Evolutionary conservation across 2,888 invertebrate genomes (phyloP).

Genomic region (Mythimna impura): DNA sequence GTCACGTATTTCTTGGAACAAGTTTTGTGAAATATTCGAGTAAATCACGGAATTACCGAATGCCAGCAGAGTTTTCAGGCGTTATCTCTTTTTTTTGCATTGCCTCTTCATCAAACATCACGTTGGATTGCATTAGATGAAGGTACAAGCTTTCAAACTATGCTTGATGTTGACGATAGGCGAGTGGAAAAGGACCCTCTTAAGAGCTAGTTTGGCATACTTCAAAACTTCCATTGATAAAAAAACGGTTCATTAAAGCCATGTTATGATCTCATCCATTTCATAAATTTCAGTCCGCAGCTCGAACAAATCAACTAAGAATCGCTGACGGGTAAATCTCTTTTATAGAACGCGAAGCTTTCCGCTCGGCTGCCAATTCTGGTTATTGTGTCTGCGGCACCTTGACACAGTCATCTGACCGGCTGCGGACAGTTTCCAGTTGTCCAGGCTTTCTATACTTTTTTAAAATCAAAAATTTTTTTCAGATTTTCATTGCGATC

Average conservation of each 20-base stretch:
- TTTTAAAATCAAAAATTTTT: background rate
- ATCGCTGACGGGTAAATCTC: conserved; percentile 22
- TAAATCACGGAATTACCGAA: too few species aligned
- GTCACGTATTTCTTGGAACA: too few species aligned
- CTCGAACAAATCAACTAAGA: conserved; percentile 16
- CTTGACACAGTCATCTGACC: conserved; percentile 19
- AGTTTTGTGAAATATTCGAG: too few species aligned
- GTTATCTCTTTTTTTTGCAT: too few species aligned
- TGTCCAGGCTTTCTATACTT: background rate
- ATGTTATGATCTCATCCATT: background rate
- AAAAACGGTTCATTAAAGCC: background rate
- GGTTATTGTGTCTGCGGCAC: conserved; percentile 20
- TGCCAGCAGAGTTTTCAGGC: too few species aligned
- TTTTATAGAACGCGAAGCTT: conserved; percentile 20
- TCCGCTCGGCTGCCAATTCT: conserved; percentile 35
- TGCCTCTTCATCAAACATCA: too few species aligned
- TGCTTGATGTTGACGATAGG: too few species aligned
- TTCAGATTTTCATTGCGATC: background rate
- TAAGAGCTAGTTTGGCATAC: too few species aligned
- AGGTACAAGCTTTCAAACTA: too few species aligned
- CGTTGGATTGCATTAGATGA: too few species aligned
- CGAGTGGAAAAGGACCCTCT: too few species aligned
- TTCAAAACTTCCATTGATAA: background rate
- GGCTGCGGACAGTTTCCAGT: background rate
- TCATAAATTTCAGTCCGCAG: background rate